These are phyloP conservation scores for Lysiphlebus fabarum DNA, from an alignment of 1,140 invertebrate species.

Conservation along the genomic window DNA sequence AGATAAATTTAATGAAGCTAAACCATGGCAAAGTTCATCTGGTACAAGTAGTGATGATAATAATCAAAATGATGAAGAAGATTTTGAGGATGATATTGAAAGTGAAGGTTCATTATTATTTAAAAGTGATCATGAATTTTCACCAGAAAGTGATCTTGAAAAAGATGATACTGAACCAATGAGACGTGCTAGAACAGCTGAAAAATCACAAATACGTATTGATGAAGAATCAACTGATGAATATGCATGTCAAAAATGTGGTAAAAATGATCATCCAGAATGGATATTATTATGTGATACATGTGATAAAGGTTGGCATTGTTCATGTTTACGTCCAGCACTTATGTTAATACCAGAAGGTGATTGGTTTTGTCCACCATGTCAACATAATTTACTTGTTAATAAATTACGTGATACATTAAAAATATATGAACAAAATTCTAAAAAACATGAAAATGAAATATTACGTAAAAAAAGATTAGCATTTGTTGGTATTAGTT, in stretches of 20 bases:
- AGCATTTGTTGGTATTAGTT: constrained; percentile 73
- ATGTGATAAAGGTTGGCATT: constrained; percentile 94
- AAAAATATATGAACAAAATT: constrained; percentile 61
- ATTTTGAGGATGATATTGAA: constrained; percentile 59
- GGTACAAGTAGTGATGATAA: constrained; percentile 63
- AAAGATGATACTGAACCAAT: constrained; percentile 59
- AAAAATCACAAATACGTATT: constrained; percentile 61
- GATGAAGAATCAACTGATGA: constrained; percentile 61
- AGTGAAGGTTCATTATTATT: constrained; percentile 64
- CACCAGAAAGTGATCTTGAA: constrained; percentile 71
- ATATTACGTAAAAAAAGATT: constrained; percentile 68
- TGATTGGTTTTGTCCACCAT: constrained; percentile 95
- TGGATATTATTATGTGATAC: constrained; percentile 93
- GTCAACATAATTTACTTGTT: constrained; percentile 78
- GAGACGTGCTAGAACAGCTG: constrained; percentile 67
- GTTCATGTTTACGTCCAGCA: constrained; percentile 85
- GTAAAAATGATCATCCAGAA: constrained; percentile 87
- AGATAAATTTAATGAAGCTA: constrained; percentile 60
- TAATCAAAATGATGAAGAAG: constrained; percentile 63
- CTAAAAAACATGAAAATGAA: constrained; percentile 67
- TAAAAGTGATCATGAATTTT: constrained; percentile 89
- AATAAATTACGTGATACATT: constrained; percentile 64
- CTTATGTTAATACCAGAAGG: constrained; percentile 92
- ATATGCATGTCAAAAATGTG: constrained; percentile 79
- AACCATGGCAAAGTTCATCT: constrained; percentile 68